phyloP scores from a whole-genome alignment of 2,888 invertebrate genomes.

The Macropis europaea region DNA sequence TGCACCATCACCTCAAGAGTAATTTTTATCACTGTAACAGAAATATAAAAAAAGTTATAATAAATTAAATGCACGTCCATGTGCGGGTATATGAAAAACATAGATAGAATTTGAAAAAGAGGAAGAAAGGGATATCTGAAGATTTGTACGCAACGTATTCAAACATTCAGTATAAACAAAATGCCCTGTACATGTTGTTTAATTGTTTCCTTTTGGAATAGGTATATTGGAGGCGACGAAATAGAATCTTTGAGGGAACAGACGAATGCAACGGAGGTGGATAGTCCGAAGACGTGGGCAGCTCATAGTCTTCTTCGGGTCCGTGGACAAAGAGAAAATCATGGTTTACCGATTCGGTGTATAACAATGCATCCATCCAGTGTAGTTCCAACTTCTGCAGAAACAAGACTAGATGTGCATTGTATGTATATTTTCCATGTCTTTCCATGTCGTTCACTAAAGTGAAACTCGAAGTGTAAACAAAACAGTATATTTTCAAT shows the following conservation, averaged over 20 bases:
- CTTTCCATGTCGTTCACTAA: background rate
- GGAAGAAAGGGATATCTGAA: too few species aligned
- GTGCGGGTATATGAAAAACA: too few species aligned
- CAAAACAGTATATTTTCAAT: background rate
- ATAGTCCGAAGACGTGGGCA: constrained; percentile 92
- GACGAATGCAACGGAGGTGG: constrained; percentile 91
- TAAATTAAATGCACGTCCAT: too few species aligned
- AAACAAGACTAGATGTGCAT: constrained; percentile 91
- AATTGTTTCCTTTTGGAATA: constrained; percentile 20
- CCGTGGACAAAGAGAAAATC: constrained; percentile 89
- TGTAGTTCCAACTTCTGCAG: constrained; percentile 85
- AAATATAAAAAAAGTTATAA: too few species aligned
- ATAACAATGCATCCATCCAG: constrained; percentile 92
- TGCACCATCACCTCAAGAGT: too few species aligned
- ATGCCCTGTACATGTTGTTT: background rate
- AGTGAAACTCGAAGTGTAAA: too few species aligned
- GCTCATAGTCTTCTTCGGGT: constrained; percentile 91
- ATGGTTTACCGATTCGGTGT: constrained; percentile 89
- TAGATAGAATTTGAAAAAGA: background rate
- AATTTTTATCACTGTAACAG: too few species aligned
- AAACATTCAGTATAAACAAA: background rate
- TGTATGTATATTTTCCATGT: constrained; percentile 83
- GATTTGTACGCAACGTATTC: too few species aligned
- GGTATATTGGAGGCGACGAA: constrained; percentile 64
- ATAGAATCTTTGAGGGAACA: constrained; percentile 80